Base-by-base conservation (phyloP, 2,888 invertebrate genomes). In the Hanleya hanleyi region DNA sequence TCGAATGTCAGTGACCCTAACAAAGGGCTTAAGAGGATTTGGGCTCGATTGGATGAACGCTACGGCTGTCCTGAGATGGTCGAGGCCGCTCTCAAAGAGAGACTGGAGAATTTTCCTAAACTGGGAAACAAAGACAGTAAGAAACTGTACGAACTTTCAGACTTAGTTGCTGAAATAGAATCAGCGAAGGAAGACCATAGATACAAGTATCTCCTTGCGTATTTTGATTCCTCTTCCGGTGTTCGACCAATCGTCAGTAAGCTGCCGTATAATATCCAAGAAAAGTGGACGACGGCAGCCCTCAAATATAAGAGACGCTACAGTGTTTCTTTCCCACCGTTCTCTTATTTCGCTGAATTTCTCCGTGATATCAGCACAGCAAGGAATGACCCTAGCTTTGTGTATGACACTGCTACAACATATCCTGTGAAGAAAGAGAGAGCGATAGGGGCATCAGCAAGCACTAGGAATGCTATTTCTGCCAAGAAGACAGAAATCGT, bases 181-280 rank as follows among this genome's bases (percentile, higher is more conserved):
- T 51, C 67, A 2, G 9, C 75, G 38, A 76, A 77, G 35, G 51
- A 65, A 36, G 65, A 78, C 29, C 67, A 57, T 0, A 70, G 65
- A 9, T 79, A 73, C 57, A 41, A 33, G 0, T 1, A 64, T 1
- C 32, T 70, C 6, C 64, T 82, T 22, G 62, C 74, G 12, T 80
- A 77, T 50, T 77, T 70, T 57, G 76, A 81, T 36, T 70, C 77
- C 1, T 74, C 80, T 26, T 32, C 70, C 12, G 78, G 80, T 3
- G 72, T 81, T 1, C 51, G 61, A 3, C 77, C 77, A 0, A 78
- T 82, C 1, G 70, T 81, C 1, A n/a, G 38, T n/a, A 82, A 80
- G 65, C 70, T 81, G 1, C 78, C 82, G 0, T 71, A 68, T 18
- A 33, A 66, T 22, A 12, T 80, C 1, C 76, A 78, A 47, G 75